Conservation (phyloP, 2,888 invertebrate species). For the Trissoscelio sp. region DNA sequence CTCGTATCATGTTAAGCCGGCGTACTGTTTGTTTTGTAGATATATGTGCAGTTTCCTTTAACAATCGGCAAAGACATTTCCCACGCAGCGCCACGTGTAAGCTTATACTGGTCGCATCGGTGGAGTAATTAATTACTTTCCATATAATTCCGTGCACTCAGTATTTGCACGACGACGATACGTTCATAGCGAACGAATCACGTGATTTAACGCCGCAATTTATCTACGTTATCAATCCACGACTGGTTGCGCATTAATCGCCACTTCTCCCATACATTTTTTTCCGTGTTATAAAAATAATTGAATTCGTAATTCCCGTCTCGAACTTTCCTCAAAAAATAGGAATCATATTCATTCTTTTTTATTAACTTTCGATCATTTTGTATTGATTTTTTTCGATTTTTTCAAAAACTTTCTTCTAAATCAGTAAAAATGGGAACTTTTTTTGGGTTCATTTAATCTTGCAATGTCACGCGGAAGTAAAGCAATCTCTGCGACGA, state of each 20-base stretch:
- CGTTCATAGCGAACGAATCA: constrained; percentile 63
- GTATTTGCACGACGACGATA: constrained; percentile 61
- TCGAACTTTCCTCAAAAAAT: too few relatives aligned
- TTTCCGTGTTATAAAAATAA: constrained; percentile 12
- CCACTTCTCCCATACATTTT: constrained; percentile 22
- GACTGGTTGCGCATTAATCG: constrained; percentile 58
- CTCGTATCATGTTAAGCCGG: constrained; percentile 1
- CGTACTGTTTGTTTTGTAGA: constrained; percentile 32
- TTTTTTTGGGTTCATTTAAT: constrained; percentile 62
- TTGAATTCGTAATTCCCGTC: constrained; percentile 26
- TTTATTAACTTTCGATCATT: too few relatives aligned
- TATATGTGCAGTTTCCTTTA: constrained; percentile 50
- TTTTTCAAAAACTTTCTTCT: too few relatives aligned
- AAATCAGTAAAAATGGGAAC: too few relatives aligned
- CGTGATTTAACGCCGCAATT: constrained; percentile 69
- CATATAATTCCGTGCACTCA: constrained; percentile 64
- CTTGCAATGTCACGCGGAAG: constrained; percentile 53
- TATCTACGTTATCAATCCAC: constrained; percentile 67
- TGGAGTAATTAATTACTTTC: constrained; percentile 69
- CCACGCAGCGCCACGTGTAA: constrained; percentile 60
- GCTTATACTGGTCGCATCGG: constrained; percentile 54
- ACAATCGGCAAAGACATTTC: constrained; percentile 66
- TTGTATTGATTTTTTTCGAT: too few relatives aligned
- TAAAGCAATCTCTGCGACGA: constrained; percentile 59
- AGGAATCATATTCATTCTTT: too few relatives aligned